Evolutionary conservation across 2,888 invertebrate species (phyloP), one percentile per base, ranked within the genome.

Genomic region (Melolontha melolontha): DNA sequence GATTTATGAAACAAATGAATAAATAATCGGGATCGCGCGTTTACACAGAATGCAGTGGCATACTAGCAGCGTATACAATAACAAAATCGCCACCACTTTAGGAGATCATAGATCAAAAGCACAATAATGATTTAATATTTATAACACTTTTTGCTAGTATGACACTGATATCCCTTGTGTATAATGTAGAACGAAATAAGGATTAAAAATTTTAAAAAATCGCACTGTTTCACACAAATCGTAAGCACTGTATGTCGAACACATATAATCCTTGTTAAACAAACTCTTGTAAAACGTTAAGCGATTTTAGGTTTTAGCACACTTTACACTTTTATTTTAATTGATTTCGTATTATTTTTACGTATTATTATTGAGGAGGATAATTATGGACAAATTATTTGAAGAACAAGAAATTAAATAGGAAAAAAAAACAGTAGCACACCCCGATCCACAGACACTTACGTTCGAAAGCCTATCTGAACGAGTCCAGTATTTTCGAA

Each of bases 381-480:
- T 12, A 22, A n/a, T 49, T 49, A 16, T 29, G 8, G 54, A 10
- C 5, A 5, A 1, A 11, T n/a, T 34, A 16, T 22, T 54, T 29
- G 8, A 11, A 14, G 8, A 41, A 57, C 22, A 14, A 40, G 14
- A 12, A 22, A 12, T 27, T 11, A n/a, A 51, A 22, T 22, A 17
- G 22, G 11, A 11, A 51, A 27, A 27, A 17, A 51, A 51, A 51
- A 51, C 6, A 16, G 55, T 47, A 27, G 34, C 65, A 67, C 47
- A 52, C 52, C 39, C 40, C 40, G 70, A 55, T 71, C 71, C 70
- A 72, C 68, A 70, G 69, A 68, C 83, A 95, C 95, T 95, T 94
- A 95, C 95, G 94, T 93, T 94, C 91, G 91, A 93, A 93, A 94
- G 95, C 94, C 94, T 94, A 94, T 95, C 95, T 95, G 95, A 92